Evolutionary conservation across 2,888 invertebrate genomes (phyloP), one percentile per base, ranked within the genome.

Genomic region (Pocota personata): DNA sequence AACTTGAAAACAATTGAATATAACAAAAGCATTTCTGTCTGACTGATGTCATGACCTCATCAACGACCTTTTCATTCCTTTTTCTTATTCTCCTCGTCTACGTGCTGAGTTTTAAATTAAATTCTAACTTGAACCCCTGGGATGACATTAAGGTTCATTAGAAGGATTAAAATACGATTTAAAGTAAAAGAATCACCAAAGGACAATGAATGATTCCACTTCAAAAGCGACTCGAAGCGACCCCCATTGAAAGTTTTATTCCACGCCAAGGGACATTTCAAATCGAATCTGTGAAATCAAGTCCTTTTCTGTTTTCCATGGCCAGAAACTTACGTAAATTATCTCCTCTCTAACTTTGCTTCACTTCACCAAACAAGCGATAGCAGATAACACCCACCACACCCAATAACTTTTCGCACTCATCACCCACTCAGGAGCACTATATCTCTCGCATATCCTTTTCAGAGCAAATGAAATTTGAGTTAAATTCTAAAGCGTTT

Each of bases 131-230:
- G 1, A n/a, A 48, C 48, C 21, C 21, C 48, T 48, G 48, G 48
- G 48, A 48, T 48, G 21, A 48, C 48, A 48, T 52, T 14, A 14
- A 50, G 21, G 21, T 46, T 66, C 64, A 35, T 66, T 66, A 62
- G 46, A 62, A 62, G 30, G 62, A 62, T 62, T 62, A 46, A 46
- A 46, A 30, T 46, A 6, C 24, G 19, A 46, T 46, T 40, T 16
- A 30, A 62, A 46, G 30, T 7, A 50, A 66, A 21, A 14, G n/a
- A 50, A 48, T 24, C 48, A 32, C 48, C 14, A 19, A 48, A 43
- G 46, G 46, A 30, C 19, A 46, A 30, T 48, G 48, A 48, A 16
- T 21, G 21, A 16, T 32, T 16, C 19, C 50, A 50, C 62, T 46
- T 62, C n/a, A 10, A 16, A 46, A 19, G 2, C 10, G 19, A 14